These are phyloP conservation scores for Parnassius mnemosyne DNA, from an alignment of 2,888 invertebrate genomes.

Conservation along the genomic window DNA sequence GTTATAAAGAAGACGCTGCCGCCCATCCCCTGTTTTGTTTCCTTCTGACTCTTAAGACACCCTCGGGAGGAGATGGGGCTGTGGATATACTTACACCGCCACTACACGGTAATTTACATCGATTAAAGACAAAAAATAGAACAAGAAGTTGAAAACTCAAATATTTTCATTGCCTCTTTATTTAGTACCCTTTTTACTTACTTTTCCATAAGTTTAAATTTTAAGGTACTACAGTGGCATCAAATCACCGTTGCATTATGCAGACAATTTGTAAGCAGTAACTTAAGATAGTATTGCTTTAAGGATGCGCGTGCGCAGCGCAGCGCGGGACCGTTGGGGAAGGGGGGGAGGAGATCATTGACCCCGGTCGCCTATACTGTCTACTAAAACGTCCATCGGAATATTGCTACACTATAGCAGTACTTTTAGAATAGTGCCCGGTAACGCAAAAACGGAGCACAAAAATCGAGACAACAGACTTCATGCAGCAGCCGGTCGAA, in stretches of 20 bases:
- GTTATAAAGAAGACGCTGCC: too few species aligned
- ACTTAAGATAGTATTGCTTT: slow-evolving; percentile 19
- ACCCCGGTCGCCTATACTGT: slow-evolving; percentile 36
- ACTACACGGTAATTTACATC: too few species aligned
- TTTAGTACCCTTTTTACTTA: not conserved
- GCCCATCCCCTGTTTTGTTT: too few species aligned
- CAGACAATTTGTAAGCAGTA: slow-evolving; percentile 24
- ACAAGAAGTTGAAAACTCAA: too few species aligned
- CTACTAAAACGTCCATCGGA: slow-evolving; percentile 28
- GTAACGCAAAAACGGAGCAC: slow-evolving; percentile 11
- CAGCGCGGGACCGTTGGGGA: slow-evolving; percentile 12
- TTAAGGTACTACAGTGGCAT: slow-evolving; percentile 4
- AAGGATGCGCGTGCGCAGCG: slow-evolving; percentile 27
- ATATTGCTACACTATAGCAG: slow-evolving; percentile 29
- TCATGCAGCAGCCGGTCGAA: too few species aligned
- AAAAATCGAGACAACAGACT: not conserved
- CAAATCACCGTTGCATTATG: slow-evolving; percentile 17
- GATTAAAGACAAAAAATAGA: too few species aligned
- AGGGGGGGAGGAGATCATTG: slow-evolving; percentile 29
- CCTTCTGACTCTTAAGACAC: too few species aligned
- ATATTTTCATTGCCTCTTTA: too few species aligned
- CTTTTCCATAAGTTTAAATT: not conserved
- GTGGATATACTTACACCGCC: too few species aligned
- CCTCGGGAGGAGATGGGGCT: too few species aligned
- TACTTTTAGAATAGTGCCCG: slow-evolving; percentile 25